Evolutionary conservation across 1,140 invertebrate species (phyloP), one percentile per base, ranked within the genome.

Genomic region (Venturia canescens): DNA sequence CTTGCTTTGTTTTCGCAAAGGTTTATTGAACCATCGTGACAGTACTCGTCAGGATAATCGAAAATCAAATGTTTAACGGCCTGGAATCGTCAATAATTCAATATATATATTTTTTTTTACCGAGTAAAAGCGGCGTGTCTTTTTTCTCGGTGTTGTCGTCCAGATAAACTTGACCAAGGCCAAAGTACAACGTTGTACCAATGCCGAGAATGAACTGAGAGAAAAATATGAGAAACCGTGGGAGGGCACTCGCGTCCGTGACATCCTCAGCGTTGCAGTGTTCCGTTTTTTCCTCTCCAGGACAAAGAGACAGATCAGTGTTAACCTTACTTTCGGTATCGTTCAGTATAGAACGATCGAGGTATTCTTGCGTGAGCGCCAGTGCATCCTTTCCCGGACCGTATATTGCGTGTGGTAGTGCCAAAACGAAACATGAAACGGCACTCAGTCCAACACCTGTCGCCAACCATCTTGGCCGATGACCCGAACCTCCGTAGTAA

Each of bases 141-240:
- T 93, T 94, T 83, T 95, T 94, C 84, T 95, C 94, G 0, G 94
- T 94, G 82, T 95, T 95, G 80, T 96, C 95, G 86, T 96, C 95
- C 72, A 96, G 84, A 84, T 95, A 96, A 1, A 95, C 94, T 82
- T 95, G 94, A 1, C 95, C 95, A 21, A 96, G 88, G 2, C 94
- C 93, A 86, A 94, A 95, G 87, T 95, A 95, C 23, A 95, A 85
- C 0, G 95, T 95, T 26, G 94, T 94, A 23, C 95, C 95, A 78
- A 96, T 94, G 15, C 95, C 95, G 23, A 95, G 91, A 53, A 95
- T 93, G 84, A 95, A 95, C 86, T 95, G 94, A 0, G 95, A 95
- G 26, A 95, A 82, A 80, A 96, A 96, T 70, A 95, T 93, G 0
- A 95, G 86, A 6, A 95, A 83, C n/a, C 95, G 88, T 0, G 95